A percentile compares a stretch with the other conserved stretches of the same genome.
Conservation (phyloP, 2,113 vertebrate genomes). For the Ellobius talpinus region DNA sequence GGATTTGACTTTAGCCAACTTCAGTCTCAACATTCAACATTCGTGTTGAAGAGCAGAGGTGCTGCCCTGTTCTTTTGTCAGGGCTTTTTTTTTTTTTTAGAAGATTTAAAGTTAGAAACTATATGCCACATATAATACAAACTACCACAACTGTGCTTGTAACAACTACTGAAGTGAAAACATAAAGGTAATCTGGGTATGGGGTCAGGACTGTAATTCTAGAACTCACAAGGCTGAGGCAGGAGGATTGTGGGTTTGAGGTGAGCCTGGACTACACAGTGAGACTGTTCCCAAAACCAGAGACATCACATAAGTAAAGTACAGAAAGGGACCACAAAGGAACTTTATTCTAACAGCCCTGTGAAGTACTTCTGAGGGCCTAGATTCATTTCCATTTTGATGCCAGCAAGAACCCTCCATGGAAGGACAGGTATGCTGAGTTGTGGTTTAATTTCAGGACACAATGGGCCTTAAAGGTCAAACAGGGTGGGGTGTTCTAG, state of each 20-base stretch:
- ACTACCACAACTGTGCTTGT: background rate
- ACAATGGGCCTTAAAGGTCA: constrained; percentile 84
- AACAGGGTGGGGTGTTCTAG: constrained; percentile 80
- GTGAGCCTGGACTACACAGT: background rate
- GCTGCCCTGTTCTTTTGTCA: constrained; percentile 9
- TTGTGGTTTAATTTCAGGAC: constrained; percentile 79
- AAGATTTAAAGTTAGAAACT: constrained; percentile 51
- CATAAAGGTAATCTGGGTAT: background rate
- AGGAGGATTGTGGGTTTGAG: background rate
- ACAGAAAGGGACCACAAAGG: background rate
- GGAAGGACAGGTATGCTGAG: constrained; percentile 75
- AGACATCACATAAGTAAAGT: background rate
- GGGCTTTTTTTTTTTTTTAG: background rate
- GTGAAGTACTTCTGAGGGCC: constrained; percentile 76
- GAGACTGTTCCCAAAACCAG: background rate
- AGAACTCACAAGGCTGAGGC: background rate
- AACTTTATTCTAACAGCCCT: constrained; percentile 44
- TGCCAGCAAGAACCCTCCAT: constrained; percentile 83
- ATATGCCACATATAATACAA: background rate
- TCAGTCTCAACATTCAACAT: background rate
- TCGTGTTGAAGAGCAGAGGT: background rate
- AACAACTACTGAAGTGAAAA: constrained; percentile 35
- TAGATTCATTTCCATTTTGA: constrained; percentile 83
- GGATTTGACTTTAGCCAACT: constrained; percentile 7
- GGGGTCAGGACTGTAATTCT: background rate